Conservation (phyloP, 30 jellyfish, hydroid and myxozoan genomes). For the Nemopilema nomurai region DNA sequence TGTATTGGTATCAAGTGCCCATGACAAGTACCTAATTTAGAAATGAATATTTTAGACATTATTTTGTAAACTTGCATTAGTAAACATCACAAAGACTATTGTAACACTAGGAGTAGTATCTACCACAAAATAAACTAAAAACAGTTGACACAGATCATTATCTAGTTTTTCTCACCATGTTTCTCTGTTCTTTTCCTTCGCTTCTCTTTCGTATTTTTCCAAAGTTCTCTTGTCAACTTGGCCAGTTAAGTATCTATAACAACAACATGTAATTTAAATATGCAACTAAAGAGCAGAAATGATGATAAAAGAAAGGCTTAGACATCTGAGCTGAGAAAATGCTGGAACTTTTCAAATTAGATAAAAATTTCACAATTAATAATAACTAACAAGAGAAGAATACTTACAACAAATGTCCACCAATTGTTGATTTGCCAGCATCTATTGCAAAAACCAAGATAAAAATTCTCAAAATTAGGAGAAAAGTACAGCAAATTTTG, state of each 20-base stretch:
- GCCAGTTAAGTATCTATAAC: slow-evolving; percentile 89
- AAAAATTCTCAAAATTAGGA: not conserved
- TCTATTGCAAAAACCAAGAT: slow-evolving; percentile 44
- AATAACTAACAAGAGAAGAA: no score
- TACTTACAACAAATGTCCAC: slow-evolving; percentile 97
- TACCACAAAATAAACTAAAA: no score
- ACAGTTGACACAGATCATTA: no score
- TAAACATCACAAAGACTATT: no score
- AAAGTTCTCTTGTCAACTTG: slow-evolving; percentile 99
- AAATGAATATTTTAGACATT: not conserved
- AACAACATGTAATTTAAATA: not conserved
- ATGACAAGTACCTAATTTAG: slow-evolving; percentile 87
- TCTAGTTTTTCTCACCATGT: slow-evolving; percentile 80
- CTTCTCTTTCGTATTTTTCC: slow-evolving; percentile 99
- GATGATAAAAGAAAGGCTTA: no score
- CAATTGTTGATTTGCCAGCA: slow-evolving; percentile 99
- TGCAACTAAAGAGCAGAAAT: no score
- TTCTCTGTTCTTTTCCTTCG: slow-evolving; percentile 99
- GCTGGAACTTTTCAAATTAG: no score
- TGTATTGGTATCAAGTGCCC: slow-evolving; percentile 99
- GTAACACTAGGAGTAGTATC: no score
- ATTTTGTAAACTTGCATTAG: not conserved
- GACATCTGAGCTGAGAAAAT: no score
- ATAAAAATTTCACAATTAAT: no score
- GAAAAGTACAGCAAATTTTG: no score